Conservation (phyloP, 2,888 invertebrate species). For the Leuctra nigra region DNA sequence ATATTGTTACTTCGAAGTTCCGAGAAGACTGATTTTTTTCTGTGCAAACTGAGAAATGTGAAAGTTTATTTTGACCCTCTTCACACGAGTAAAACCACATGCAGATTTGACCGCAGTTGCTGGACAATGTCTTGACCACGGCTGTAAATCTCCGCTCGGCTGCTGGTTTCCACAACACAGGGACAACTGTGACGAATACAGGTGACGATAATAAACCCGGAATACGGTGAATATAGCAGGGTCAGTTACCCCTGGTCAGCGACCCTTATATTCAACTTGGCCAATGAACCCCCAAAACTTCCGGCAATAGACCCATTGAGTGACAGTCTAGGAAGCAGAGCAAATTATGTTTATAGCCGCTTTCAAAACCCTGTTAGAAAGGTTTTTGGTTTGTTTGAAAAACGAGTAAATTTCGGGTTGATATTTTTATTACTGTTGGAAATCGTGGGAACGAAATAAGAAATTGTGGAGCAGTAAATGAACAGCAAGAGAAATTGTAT, state of each 20-base stretch:
- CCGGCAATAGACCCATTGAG: conserved; percentile 6
- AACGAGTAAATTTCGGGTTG: not conserved
- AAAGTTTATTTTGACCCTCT: conserved; percentile 7
- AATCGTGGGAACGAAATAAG: conserved; percentile 13
- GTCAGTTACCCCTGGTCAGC: not conserved
- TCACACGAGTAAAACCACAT: not conserved
- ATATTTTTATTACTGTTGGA: conserved; percentile 7
- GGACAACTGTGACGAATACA: conserved; percentile 16
- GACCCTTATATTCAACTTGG: not conserved
- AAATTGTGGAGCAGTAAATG: conserved; percentile 8
- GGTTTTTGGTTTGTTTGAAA: conserved; percentile 9
- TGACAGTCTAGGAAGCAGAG: not conserved
- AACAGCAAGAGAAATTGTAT: not conserved
- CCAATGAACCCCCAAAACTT: conserved; percentile 7
- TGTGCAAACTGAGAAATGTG: conserved; percentile 4
- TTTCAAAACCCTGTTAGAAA: conserved; percentile 2
- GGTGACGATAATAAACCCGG: conserved; percentile 6
- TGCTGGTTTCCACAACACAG: conserved; percentile 12
- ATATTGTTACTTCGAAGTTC: not conserved
- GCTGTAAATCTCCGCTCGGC: conserved; percentile 8
- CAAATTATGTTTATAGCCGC: conserved; percentile 5
- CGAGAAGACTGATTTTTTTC: not conserved
- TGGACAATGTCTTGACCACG: not conserved
- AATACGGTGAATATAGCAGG: not conserved
- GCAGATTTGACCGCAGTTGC: not conserved